A percentile compares a stretch with the other conserved stretches of the same genome.
Evolutionary conservation across 2,113 vertebrate species (phyloP).

Genomic region (Platysteira castanea): DNA sequence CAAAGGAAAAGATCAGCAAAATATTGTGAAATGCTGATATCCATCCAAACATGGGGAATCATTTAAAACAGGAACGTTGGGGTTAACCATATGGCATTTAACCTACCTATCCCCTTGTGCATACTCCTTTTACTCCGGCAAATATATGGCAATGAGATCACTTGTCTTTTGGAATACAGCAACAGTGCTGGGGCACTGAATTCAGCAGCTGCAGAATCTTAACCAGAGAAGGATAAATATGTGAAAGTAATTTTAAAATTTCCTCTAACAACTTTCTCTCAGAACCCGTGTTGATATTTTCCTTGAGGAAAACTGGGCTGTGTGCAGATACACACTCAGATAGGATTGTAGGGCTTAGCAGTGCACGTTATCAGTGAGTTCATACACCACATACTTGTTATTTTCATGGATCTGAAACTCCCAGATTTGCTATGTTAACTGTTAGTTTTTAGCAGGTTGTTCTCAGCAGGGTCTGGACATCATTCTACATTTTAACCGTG

Average conservation of each 20-base stretch:
- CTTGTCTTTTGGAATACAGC: background rate
- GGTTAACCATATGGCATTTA: slow-evolving; percentile 51
- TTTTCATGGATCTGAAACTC: background rate
- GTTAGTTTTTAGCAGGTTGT: background rate
- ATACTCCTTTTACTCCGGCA: slow-evolving; percentile 10
- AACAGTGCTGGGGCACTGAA: slow-evolving; percentile 12
- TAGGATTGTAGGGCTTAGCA: background rate
- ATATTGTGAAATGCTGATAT: background rate
- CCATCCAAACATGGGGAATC: background rate
- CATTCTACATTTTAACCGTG: background rate
- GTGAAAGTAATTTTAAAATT: slow-evolving; percentile 46
- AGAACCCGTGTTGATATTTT: background rate
- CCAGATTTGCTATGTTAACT: background rate
- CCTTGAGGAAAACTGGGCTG: background rate
- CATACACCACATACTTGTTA: background rate
- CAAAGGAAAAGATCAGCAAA: slow-evolving; percentile 39
- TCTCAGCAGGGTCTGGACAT: background rate
- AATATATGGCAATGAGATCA: slow-evolving; percentile 25
- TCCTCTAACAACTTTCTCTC: background rate
- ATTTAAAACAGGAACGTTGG: background rate
- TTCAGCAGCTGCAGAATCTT: slow-evolving; percentile 42
- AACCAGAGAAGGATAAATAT: background rate
- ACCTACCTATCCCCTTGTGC: slow-evolving; percentile 2
- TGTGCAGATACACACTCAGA: background rate
- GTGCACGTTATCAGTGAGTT: background rate